Percentiles rank a stretch among this genome's conserved stretches.
These are phyloP conservation scores for Amia ocellicauda DNA, from an alignment of 2,113 vertebrate genomes.

Conservation along the genomic window DNA sequence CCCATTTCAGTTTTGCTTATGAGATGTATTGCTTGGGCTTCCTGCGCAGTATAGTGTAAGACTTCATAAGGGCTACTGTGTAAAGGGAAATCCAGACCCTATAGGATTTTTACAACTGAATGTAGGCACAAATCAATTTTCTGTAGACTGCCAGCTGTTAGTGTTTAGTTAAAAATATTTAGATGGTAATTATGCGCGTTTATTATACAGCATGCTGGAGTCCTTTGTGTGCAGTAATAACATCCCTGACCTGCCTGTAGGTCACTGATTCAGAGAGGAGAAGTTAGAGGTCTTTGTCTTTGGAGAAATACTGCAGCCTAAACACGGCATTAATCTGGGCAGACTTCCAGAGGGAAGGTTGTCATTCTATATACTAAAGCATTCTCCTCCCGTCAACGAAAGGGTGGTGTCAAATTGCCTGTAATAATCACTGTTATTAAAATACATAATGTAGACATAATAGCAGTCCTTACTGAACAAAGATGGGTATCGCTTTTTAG, in stretches of 20 bases:
- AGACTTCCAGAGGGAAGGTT: neutral
- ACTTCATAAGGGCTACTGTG: too few species aligned
- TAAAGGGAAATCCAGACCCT: too few species aligned
- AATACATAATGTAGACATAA: neutral
- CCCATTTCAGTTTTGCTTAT: too few species aligned
- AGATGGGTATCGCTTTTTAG: neutral
- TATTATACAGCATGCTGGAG: too few species aligned
- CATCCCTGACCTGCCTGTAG: neutral
- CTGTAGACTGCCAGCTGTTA: too few species aligned
- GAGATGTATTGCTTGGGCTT: too few species aligned
- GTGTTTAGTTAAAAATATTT: too few species aligned
- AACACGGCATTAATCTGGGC: neutral
- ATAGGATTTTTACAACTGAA: too few species aligned
- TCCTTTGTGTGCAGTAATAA: neutral
- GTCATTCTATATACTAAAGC: neutral
- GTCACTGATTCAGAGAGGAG: conserved; percentile 3
- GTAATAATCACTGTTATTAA: neutral
- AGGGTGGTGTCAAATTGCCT: neutral
- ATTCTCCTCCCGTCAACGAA: neutral
- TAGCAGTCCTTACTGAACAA: neutral
- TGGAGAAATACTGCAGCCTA: neutral
- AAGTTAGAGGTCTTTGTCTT: conserved; percentile 5
- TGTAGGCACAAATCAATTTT: too few species aligned
- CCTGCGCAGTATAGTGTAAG: too few species aligned
- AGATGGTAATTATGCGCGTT: too few species aligned